Percentiles rank a stretch among this genome's conserved stretches.
Evolutionary conservation across 2,888 invertebrate genomes (phyloP).

Genomic region (Rhorus exstirpatorius): DNA sequence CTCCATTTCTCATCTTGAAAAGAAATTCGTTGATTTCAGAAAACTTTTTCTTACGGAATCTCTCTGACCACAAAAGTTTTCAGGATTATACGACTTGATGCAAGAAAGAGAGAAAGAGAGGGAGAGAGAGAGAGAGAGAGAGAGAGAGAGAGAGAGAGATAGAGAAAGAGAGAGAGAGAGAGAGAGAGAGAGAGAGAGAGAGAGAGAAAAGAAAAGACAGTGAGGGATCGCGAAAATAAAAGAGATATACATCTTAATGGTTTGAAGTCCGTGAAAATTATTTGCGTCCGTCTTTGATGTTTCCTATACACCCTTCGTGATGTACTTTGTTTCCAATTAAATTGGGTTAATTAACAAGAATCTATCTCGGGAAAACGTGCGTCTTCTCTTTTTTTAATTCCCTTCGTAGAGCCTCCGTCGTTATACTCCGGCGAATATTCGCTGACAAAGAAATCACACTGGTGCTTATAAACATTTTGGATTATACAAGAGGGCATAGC

Average conservation of each 20-base stretch:
- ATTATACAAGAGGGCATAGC: too few relatives aligned
- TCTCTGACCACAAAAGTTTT: constrained; percentile 43
- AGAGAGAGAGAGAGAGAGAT: too few relatives aligned
- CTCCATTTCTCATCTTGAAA: constrained; percentile 59
- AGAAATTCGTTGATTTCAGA: constrained; percentile 61
- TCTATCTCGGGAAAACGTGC: constrained; percentile 23
- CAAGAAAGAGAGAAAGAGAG: constrained; percentile 8
- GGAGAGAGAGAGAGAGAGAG: not conserved
- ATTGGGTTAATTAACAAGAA: constrained; percentile 58
- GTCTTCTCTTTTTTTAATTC: constrained; percentile 10
- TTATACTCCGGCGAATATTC: constrained; percentile 49
- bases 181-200: not conserved
- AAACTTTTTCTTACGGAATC: constrained; percentile 46
- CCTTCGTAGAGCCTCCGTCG: constrained; percentile 18
- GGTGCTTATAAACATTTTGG: not conserved
- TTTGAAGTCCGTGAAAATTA: constrained; percentile 50
- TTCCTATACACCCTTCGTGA: constrained; percentile 29
- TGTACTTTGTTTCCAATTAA: constrained; percentile 26
- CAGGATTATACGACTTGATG: constrained; percentile 50
- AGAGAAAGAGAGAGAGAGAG: too few relatives aligned
- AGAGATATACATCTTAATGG: constrained; percentile 31
- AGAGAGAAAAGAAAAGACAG: not conserved
- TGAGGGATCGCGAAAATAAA: not conserved
- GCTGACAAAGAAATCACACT: not conserved
- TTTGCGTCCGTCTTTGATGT: constrained; percentile 34